phyloP scores from a whole-genome alignment of 2,888 invertebrate species.

The Altica lythri region DNA sequence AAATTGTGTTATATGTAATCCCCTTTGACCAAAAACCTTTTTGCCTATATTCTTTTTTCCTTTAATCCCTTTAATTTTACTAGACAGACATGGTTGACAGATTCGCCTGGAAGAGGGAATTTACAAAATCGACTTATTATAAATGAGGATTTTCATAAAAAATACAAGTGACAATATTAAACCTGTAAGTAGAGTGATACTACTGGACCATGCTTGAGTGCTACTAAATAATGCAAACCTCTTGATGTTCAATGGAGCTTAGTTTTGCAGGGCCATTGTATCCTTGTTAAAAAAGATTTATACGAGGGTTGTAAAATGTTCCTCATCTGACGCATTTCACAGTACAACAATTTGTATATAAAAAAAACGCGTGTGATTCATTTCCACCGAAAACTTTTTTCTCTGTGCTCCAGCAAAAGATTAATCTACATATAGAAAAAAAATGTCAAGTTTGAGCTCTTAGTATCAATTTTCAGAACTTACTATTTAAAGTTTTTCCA shows the following conservation, averaged over 20 bases:
- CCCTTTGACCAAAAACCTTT: too few relatives aligned
- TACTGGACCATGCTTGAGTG: constrained; percentile 42
- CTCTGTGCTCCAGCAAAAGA: too few relatives aligned
- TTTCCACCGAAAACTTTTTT: too few relatives aligned
- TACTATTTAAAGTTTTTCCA: too few relatives aligned
- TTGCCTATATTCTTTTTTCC: background rate
- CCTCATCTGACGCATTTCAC: too few relatives aligned
- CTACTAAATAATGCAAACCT: constrained; percentile 37
- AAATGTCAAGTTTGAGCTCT: too few relatives aligned
- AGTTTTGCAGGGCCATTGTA: constrained; percentile 10
- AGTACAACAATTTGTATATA: too few relatives aligned
- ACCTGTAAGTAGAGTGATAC: constrained; percentile 36
- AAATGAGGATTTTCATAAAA: constrained; percentile 26
- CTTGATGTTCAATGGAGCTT: constrained; percentile 17
- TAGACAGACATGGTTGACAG: background rate
- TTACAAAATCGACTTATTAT: constrained; percentile 19
- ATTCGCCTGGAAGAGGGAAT: constrained; percentile 5
- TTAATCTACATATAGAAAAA: too few relatives aligned
- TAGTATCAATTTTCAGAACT: too few relatives aligned
- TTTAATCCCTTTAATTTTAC: background rate
- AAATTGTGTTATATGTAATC: too few relatives aligned
- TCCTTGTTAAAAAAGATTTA: background rate
- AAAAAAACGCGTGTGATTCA: too few relatives aligned
- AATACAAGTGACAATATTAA: constrained; percentile 34
- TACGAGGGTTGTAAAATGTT: too few relatives aligned